Evolutionary conservation across 92 coral and sea anemone species (phyloP).

Genomic region (Actinernus sp.): DNA sequence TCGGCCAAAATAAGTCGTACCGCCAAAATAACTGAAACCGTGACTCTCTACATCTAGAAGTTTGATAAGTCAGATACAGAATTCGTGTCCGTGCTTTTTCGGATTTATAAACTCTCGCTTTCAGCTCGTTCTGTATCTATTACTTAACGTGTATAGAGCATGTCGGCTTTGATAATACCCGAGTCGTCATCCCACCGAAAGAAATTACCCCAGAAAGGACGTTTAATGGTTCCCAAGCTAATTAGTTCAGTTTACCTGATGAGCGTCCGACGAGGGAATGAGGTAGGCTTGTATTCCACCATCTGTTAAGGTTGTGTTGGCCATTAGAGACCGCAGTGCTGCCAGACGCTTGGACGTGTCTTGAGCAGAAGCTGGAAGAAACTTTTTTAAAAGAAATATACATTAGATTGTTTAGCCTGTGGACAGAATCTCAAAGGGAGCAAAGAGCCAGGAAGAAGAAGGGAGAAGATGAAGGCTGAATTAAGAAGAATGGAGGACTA

Average conservation of each 20-base stretch:
- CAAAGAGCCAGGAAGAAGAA: not conserved
- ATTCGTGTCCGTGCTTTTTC: no score
- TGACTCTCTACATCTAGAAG: no score
- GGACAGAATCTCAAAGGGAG: not conserved
- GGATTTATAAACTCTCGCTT: no score
- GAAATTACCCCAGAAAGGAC: not conserved
- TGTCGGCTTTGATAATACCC: no score
- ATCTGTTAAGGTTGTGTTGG: conserved; percentile 28
- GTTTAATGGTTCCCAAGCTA: not conserved
- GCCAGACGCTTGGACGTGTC: conserved; percentile 71
- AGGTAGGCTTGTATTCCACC: conserved; percentile 85
- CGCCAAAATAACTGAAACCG: no score
- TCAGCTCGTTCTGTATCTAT: no score
- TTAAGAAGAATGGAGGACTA: not conserved
- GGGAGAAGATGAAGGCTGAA: not conserved
- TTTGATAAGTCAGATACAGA: no score
- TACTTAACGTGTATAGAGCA: no score
- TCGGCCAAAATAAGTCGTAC: no score
- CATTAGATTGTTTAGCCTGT: not conserved
- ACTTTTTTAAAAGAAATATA: conserved; percentile 35
- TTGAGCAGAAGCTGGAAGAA: conserved; percentile 72
- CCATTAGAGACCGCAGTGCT: conserved; percentile 74
- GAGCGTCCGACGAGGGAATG: conserved; percentile 91
- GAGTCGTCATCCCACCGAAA: not conserved
- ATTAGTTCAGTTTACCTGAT: conserved; percentile 58